Conservation (phyloP, 2,888 invertebrate species). For the Allolobophora icterica region DNA sequence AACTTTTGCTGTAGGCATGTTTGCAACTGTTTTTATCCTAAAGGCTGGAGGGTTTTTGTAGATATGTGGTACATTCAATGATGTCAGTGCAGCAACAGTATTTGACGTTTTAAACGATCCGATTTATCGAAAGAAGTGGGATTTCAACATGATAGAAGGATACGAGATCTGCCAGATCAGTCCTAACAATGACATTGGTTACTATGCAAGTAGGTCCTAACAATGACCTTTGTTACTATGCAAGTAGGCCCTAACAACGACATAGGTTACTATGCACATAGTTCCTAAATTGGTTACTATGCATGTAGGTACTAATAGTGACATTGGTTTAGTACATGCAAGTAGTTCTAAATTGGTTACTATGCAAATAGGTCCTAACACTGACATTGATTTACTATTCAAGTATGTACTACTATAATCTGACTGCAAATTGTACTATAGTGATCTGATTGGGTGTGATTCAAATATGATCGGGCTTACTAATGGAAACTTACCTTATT, state of each 20-base stretch:
- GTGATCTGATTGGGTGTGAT: background rate
- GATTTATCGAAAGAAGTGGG: slow-evolving; percentile 86
- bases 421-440: background rate
- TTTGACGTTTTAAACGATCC: slow-evolving; percentile 92
- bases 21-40: background rate
- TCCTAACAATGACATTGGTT: slow-evolving; percentile 90
- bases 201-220: slow-evolving; percentile 83
- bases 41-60: slow-evolving; percentile 53
- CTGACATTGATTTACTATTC: no score
- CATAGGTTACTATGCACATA: slow-evolving; percentile 88
- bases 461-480: background rate
- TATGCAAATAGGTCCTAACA: no score
- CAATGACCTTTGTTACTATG: slow-evolving; percentile 90
- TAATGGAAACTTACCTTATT: background rate
- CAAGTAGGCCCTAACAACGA: slow-evolving; percentile 83
- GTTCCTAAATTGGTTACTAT: no score
- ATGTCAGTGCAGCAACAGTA: slow-evolving; percentile 77
- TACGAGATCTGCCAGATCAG: slow-evolving; percentile 87
- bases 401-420: background rate
- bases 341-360: no score
- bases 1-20: background rate
- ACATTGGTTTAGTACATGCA: no score
- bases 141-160: slow-evolving; percentile 85
- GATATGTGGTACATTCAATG: slow-evolving; percentile 74
- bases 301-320: no score